Evolutionary conservation across 2,797 vertebrate species (phyloP), one percentile per base, ranked within the genome.

Genomic region (Micromesistius poutassou): DNA sequence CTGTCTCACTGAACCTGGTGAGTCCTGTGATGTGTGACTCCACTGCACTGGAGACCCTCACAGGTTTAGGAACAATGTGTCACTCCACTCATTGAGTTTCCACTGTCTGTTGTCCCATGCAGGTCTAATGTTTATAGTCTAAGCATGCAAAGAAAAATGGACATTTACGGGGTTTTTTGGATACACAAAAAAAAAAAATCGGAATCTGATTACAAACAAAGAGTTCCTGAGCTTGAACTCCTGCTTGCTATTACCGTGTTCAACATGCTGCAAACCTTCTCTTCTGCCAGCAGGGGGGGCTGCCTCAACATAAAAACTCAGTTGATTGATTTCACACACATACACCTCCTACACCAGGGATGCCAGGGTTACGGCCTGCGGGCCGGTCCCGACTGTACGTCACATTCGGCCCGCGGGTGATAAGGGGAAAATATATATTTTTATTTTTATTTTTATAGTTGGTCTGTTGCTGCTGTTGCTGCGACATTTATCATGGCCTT

Each of bases 1-100:
- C 86, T 99, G 98, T 92, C 95, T 99, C 81, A 99, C 97, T 5
- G 98, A 99, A 86, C 97, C 98, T 91, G 97, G 97, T 98, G 87
- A 87, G 95, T 83, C 72, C 73, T 16, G 2, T 5, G 19, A 35
- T 36, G 33, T 25, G 55, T 35, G 55, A 25, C 72, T 25, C 33
- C 16, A 40, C n/a, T 25, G 35, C 22, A 73, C 19, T 25, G 25
- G 4, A 72, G 35, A 35, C 46, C 9, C 36, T 77, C 72, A 13
- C 46, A 6, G 35, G 30, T 72, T 75, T 38, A 68, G n/a, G n/a
- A 28, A 68, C 66, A 50, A 16, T 28, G 14, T 71, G 55, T n/a
- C 0, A 8, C 22, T 62, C 55, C 55, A 6, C 55, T 62, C 4
- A 55, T 55, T 55, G 7, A n/a, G 55, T 62, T 25, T 62, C 22